Evolutionary conservation across 2,797 vertebrate genomes (phyloP).

Genomic region (Myiotriccus ornatus): DNA sequence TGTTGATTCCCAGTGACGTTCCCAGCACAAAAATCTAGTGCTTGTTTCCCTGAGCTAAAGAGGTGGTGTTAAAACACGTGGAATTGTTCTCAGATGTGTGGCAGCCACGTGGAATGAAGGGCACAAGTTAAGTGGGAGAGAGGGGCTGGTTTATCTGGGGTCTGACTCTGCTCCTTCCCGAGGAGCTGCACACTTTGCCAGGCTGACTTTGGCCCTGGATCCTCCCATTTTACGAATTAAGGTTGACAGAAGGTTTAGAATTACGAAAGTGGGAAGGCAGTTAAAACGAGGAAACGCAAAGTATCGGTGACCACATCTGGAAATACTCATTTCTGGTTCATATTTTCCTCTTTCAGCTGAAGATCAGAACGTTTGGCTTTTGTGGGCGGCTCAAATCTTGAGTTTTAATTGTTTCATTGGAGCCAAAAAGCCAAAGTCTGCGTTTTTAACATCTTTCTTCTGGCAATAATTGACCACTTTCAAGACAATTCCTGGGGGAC

Average conservation of each 20-base stretch:
- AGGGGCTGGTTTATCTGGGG: background rate
- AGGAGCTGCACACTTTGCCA: background rate
- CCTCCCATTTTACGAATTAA: conserved; percentile 22
- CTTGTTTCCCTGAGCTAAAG: background rate
- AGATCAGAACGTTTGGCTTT: conserved; percentile 42
- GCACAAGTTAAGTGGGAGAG: background rate
- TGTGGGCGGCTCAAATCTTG: conserved; percentile 33
- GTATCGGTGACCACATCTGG: conserved; percentile 55
- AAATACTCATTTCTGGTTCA: conserved; percentile 51
- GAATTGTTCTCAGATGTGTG: background rate
- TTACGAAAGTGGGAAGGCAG: conserved; percentile 19
- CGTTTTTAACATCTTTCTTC: background rate
- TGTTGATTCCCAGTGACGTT: background rate
- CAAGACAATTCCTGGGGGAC: background rate
- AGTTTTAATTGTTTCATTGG: conserved; percentile 6
- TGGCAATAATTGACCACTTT: conserved; percentile 38
- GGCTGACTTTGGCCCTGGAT: background rate
- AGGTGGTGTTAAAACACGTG: background rate
- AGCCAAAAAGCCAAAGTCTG: conserved; percentile 22
- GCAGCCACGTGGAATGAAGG: background rate
- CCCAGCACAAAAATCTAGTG: background rate
- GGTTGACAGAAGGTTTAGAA: conserved; percentile 29
- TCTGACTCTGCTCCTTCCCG: background rate
- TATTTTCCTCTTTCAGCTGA: conserved; percentile 52
- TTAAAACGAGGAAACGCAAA: background rate